Evolutionary conservation across 2,797 vertebrate species (phyloP), one percentile per base, ranked within the genome.

Genomic region (Aselliscus stoliczkanus): DNA sequence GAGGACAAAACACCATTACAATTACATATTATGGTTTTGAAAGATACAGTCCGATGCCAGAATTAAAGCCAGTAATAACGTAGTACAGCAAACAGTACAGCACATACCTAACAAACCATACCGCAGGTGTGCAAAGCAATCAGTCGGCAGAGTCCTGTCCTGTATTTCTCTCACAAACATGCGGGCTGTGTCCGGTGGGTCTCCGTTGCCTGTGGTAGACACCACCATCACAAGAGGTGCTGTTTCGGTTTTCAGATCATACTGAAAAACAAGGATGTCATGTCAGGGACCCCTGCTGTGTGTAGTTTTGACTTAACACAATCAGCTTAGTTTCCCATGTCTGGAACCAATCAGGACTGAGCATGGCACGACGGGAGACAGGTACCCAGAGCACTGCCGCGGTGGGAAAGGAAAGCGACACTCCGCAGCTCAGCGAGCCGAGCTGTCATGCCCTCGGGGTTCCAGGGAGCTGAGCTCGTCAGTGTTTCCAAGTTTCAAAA

Each of bases 191-290:
- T 99, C 99, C 1, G 99, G 99, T 4, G 99, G 99, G 7, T 99
- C 99, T 88, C 99, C 99, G 1, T 99, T 99, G 85, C 99, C 99
- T 0, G 99, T 99, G 17, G 99, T 99, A 31, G 99, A 99, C 95
- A 99, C 99, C 27, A 99, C 98, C 94, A 99, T 98, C 94, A 99
- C 99, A 42, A 99, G 98, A 2, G 99, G 99, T 23, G 98, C 98
- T 3, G 94, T 98, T 98, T 99, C 99, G 10, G 97, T 98, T 97
- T 99, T 99, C 95, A 99, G 97, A 96, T 99, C 98, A 97, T 99
- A 99, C 99, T 99, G 95, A 27, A 96, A 98, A 79, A 96, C 90
- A 17, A 96, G 21, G 70, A 95, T 0, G 39, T 13, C 23, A 7
- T 0, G 62, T 97, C 58, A 93, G 39, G 27, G 42, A 23, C 7